phyloP scores from a whole-genome alignment of 2,113 vertebrate species.

The Peromyscus leucopus region DNA sequence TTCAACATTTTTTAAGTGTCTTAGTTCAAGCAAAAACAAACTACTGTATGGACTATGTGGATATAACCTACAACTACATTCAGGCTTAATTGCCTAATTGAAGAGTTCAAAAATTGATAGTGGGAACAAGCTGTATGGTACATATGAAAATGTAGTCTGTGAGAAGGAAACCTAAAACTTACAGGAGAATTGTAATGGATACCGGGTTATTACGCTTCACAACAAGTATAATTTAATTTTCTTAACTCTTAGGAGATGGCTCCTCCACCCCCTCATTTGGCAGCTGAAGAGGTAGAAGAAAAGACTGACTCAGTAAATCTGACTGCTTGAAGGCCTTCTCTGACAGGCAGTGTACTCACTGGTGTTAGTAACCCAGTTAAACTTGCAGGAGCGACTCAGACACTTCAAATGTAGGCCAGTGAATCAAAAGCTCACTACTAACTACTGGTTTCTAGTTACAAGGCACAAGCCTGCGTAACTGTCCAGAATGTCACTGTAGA shows the following conservation, averaged over 20 bases:
- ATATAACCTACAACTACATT: background rate
- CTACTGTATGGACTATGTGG: background rate
- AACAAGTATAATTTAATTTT: background rate
- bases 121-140: background rate
- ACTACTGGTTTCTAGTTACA: conserved; percentile 13
- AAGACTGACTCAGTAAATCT: conserved; percentile 4
- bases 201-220: background rate
- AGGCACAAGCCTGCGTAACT: background rate
- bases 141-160: background rate
- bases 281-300: background rate
- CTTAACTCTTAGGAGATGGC: background rate
- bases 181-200: background rate
- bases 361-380: background rate
- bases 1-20: background rate
- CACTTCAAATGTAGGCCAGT: background rate
- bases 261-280: background rate
- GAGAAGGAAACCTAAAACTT: background rate
- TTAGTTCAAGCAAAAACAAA: background rate
- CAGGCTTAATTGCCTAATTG: background rate
- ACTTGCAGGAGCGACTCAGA: background rate
- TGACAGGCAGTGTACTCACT: background rate
- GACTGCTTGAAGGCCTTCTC: background rate
- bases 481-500: background rate
- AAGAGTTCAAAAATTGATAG: background rate
- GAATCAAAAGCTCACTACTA: conserved; percentile 33